Conservation (phyloP, 2,797 vertebrate species). For the Tarsius wallacei region DNA sequence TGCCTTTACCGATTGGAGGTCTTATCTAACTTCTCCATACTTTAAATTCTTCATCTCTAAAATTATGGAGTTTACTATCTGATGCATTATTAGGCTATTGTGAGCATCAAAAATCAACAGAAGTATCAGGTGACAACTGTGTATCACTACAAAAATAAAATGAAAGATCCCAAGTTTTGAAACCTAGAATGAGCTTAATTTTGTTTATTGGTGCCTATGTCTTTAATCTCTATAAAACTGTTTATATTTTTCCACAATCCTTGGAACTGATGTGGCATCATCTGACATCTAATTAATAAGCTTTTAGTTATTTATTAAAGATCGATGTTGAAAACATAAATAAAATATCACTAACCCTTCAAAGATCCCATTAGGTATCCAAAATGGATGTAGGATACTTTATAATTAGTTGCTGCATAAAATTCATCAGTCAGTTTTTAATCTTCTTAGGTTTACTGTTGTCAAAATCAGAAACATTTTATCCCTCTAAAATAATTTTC, state of each 20-base stretch:
- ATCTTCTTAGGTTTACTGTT: conserved; percentile 69
- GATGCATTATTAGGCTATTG: not conserved
- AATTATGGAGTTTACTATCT: not conserved
- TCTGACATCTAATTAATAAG: conserved; percentile 76
- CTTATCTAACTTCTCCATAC: not conserved
- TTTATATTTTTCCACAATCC: conserved; percentile 44
- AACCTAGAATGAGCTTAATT: conserved; percentile 9
- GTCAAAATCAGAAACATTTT: conserved; percentile 59
- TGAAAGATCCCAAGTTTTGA: not conserved
- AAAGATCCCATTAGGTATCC: conserved; percentile 68
- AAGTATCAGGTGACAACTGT: not conserved
- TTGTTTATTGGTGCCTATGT: not conserved
- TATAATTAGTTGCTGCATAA: conserved; percentile 74
- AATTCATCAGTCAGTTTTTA: conserved; percentile 75
- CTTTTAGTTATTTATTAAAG: conserved; percentile 75
- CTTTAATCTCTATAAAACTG: conserved; percentile 55
- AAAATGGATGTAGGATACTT: conserved; percentile 66
- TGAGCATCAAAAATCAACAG: not conserved
- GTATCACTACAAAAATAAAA: conserved; percentile 22
- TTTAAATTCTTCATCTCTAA: not conserved
- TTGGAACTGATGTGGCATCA: conserved; percentile 22
- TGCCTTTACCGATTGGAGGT: rapidly evolving
- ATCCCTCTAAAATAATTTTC: conserved; percentile 49
- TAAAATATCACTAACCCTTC: conserved; percentile 77
- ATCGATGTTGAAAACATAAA: conserved; percentile 78